These are phyloP conservation scores for Chrysogorgia sp. DNA, from an alignment of 92 coral and sea anemone species.

Conservation along the genomic window DNA sequence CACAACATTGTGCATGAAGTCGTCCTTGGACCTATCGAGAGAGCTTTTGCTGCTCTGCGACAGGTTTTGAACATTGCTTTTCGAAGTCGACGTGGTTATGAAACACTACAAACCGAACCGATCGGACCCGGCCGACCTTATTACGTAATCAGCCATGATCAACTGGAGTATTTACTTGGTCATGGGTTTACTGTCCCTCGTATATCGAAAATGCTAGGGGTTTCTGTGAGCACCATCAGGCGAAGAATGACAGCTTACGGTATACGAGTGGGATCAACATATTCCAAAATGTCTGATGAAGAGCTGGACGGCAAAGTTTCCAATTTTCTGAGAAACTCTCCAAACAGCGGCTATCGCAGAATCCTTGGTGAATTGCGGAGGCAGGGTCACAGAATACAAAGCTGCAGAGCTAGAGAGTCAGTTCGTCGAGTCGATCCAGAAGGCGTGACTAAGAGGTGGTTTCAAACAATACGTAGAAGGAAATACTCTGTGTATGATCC, in stretches of 20 bases:
- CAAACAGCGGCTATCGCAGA: not conserved
- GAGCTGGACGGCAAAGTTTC: not conserved
- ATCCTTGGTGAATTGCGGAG: not conserved
- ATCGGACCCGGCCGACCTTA: too few species aligned
- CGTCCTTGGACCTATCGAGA: not conserved
- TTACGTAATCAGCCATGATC: not conserved
- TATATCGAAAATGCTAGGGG: not conserved
- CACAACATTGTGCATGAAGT: not conserved
- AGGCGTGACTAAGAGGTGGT: not conserved
- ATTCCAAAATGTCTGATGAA: constrained; percentile 4
- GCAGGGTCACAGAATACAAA: not conserved
- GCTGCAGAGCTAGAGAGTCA: not conserved
- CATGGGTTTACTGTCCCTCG: too few species aligned
- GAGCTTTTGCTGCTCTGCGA: too few species aligned
- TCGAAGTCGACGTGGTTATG: not conserved
- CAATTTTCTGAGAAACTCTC: not conserved
- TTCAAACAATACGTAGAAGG: too few species aligned
- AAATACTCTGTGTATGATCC: too few species aligned
- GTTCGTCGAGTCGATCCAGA: not conserved
- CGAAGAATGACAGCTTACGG: too few species aligned
- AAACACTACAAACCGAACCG: not conserved
- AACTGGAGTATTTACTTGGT: not conserved
- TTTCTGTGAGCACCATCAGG: not conserved
- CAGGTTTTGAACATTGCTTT: too few species aligned
- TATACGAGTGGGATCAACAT: too few species aligned